These are phyloP conservation scores for Gouania willdenowi DNA, from an alignment of 2,797 vertebrate genomes.

Conservation along the genomic window DNA sequence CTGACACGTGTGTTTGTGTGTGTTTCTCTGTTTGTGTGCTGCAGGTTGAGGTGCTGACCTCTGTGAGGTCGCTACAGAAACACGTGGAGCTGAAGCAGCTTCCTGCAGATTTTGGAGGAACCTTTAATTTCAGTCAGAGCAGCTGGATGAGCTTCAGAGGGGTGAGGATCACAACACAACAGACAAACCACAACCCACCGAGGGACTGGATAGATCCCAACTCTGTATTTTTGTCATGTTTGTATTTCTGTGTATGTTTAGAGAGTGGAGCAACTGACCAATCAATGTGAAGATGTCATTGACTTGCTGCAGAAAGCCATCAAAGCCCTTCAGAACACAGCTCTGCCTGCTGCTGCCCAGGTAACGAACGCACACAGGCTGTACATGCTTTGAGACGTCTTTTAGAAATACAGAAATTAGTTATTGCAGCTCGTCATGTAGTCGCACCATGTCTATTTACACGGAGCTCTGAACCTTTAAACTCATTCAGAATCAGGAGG, in stretches of 20 bases:
- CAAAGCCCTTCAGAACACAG: conserved; percentile 65
- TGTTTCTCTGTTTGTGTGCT: neutral
- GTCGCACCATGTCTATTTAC: no score
- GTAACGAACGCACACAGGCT: conserved; percentile 50
- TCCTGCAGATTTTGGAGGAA: conserved; percentile 82
- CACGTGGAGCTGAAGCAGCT: conserved; percentile 81
- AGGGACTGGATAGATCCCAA: no score
- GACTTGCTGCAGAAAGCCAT: conserved; percentile 81
- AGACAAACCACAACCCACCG: no score
- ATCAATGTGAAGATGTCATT: conserved; percentile 76
- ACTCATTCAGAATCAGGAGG: no score
- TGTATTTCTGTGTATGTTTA: conserved; percentile 38
- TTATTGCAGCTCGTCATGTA: no score
- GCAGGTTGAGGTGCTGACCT: conserved; percentile 83
- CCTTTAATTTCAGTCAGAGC: conserved; percentile 81
- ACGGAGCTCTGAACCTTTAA: no score
- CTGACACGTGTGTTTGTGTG: no score
- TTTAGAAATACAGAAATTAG: no score
- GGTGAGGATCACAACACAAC: conserved; percentile 60
- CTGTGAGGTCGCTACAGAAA: conserved; percentile 82
- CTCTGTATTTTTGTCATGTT: no score
- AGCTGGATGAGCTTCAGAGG: conserved; percentile 86
- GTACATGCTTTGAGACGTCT: no score
- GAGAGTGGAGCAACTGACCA: conserved; percentile 83
- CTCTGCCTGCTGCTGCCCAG: conserved; percentile 74